phyloP scores from a whole-genome alignment of 1,140 invertebrate genomes.

The Drosophila virilis region DNA sequence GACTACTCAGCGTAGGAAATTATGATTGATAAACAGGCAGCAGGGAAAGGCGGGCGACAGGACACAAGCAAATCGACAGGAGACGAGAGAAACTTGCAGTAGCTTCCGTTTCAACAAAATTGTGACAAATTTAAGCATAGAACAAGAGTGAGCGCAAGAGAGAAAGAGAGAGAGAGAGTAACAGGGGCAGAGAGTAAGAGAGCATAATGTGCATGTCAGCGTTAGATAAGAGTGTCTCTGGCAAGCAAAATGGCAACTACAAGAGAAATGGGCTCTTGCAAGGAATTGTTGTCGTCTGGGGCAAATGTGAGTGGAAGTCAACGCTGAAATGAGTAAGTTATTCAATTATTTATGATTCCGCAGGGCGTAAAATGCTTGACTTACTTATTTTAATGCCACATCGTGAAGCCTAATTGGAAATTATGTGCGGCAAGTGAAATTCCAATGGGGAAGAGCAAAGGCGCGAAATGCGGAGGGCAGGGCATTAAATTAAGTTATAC shows the following conservation, averaged over 20 bases:
- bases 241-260: constrained; percentile 35
- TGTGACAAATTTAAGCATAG: constrained; percentile 67
- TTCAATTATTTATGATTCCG: constrained; percentile 76
- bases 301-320: not conserved
- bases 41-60: constrained; percentile 27
- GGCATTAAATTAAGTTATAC: constrained; percentile 39
- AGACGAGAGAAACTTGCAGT: constrained; percentile 30
- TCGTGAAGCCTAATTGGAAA: constrained; percentile 65
- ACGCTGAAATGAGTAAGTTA: constrained; percentile 71
- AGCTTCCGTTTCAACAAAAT: constrained; percentile 51
- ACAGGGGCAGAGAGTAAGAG: constrained; percentile 7
- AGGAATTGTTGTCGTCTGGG: constrained; percentile 24
- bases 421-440: constrained; percentile 46
- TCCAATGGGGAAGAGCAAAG: constrained; percentile 22
- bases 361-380: constrained; percentile 60
- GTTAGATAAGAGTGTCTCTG: constrained; percentile 58
- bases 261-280: constrained; percentile 29
- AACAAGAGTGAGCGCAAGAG: not conserved
- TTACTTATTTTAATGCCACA: constrained; percentile 48
- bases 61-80: constrained; percentile 6
- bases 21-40: constrained; percentile 71
- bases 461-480: constrained; percentile 40
- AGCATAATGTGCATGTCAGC: constrained; percentile 66
- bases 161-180: constrained; percentile 5
- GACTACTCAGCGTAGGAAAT: constrained; percentile 67